Conservation (phyloP, 2,888 invertebrate species). For the Eustalomyia histrio region DNA sequence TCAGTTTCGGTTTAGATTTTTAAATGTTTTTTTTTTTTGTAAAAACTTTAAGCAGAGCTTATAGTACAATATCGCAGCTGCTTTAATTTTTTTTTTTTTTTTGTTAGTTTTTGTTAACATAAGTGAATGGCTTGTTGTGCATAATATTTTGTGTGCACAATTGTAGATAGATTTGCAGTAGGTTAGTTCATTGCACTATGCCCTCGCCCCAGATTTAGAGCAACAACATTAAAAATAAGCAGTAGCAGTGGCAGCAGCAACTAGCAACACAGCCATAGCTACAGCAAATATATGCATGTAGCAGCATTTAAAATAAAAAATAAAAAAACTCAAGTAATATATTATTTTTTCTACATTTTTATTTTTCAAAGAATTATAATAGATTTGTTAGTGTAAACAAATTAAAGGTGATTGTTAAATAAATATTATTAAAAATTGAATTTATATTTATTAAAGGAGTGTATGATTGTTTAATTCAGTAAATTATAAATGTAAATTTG, state of each 20-base stretch:
- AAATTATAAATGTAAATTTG: slow-evolving; percentile 51
- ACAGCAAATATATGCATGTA: slow-evolving; percentile 22
- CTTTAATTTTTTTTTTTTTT: slow-evolving; percentile 23
- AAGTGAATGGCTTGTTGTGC: slow-evolving; percentile 59
- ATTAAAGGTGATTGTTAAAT: slow-evolving; percentile 49
- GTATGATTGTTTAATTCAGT: slow-evolving; percentile 55
- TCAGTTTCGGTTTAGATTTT: slow-evolving; percentile 56
- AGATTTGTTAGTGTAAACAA: slow-evolving; percentile 56
- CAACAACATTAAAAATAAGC: slow-evolving; percentile 52
- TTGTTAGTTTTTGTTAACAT: slow-evolving; percentile 32
- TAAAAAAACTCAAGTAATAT: slow-evolving; percentile 20
- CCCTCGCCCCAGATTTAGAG: slow-evolving; percentile 77
- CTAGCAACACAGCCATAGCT: slow-evolving; percentile 5
- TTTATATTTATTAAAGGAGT: slow-evolving; percentile 24
- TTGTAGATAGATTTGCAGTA: slow-evolving; percentile 61
- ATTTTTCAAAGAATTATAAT: slow-evolving; percentile 50
- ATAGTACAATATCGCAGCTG: slow-evolving; percentile 53
- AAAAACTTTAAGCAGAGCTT: slow-evolving; percentile 47
- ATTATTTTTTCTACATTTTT: slow-evolving; percentile 6
- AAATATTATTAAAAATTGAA: slow-evolving; percentile 53
- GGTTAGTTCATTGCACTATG: slow-evolving; percentile 79
- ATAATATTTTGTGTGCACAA: slow-evolving; percentile 48
- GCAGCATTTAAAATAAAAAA: slow-evolving; percentile 42
- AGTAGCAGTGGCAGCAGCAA: slow-evolving; percentile 38
- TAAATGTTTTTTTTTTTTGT: slow-evolving; percentile 53